Conservation (phyloP, 1,140 invertebrate genomes). For the Melipona quadrifasciata region DNA sequence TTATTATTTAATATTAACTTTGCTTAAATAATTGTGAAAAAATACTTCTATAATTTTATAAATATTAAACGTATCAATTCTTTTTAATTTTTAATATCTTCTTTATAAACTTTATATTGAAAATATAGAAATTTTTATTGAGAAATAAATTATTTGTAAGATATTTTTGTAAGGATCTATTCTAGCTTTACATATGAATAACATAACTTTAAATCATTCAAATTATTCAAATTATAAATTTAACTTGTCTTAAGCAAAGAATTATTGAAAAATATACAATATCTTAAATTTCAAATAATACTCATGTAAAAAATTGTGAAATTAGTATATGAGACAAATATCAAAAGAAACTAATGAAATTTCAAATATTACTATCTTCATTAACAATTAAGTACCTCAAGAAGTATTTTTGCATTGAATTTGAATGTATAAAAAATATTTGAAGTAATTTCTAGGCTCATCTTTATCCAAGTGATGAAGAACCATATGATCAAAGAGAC, state of each 20-base stretch:
- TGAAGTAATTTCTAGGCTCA: slow-evolving; percentile 71
- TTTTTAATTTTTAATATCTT: background rate
- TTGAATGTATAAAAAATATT: slow-evolving; percentile 35
- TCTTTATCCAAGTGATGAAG: slow-evolving; percentile 65
- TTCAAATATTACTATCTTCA: background rate
- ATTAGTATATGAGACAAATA: slow-evolving; percentile 13
- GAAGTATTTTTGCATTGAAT: slow-evolving; percentile 58
- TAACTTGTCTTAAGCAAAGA: background rate
- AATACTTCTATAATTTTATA: slow-evolving; percentile 33
- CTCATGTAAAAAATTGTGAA: slow-evolving; percentile 5
- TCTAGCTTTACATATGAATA: background rate
- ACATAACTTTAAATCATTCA: background rate
- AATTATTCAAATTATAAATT: background rate
- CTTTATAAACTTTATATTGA: background rate
- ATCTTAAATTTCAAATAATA: slow-evolving; percentile 1
- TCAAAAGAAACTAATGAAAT: background rate
- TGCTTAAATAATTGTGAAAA: slow-evolving; percentile 34
- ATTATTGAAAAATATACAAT: background rate
- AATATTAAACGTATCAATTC: background rate
- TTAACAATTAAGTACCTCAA: slow-evolving; percentile 16
- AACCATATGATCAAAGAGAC: slow-evolving; percentile 66
- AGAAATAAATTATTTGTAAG: background rate
- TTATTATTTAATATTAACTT: slow-evolving; percentile 5
- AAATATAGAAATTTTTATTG: background rate
- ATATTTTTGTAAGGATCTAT: background rate